Evolutionary conservation across 1,140 invertebrate genomes (phyloP).

Genomic region (Pseudachorutes palmiensis): DNA sequence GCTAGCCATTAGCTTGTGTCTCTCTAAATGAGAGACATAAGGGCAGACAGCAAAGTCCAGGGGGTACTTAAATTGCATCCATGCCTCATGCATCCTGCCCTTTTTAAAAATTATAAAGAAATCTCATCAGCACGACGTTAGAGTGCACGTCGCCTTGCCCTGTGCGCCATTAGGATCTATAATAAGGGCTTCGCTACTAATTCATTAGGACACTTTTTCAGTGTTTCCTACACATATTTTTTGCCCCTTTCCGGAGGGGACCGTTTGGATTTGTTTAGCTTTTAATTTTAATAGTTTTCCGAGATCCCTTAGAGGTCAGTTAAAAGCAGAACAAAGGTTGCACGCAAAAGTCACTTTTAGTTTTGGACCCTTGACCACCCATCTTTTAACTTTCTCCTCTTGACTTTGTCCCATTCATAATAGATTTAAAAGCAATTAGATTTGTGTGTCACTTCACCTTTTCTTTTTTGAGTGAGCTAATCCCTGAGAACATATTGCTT

Average conservation of each 20-base stretch:
- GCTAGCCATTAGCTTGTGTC: no score
- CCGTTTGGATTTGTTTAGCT: constrained; percentile 8
- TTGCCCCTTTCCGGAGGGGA: constrained; percentile 13
- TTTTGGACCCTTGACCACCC: no score
- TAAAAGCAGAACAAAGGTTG: not conserved
- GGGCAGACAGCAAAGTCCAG: not conserved
- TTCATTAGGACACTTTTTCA: no score
- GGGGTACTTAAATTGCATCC: constrained; percentile 22
- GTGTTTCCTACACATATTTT: no score
- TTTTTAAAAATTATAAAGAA: not conserved
- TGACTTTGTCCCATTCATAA: not conserved
- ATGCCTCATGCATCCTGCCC: not conserved
- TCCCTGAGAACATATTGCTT: not conserved
- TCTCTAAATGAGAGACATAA: not conserved
- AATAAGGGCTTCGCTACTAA: no score
- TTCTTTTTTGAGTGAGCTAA: not conserved
- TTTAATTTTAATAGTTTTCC: constrained; percentile 2
- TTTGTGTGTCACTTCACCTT: constrained; percentile 7
- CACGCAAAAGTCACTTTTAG: not conserved
- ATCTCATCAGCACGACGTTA: constrained; percentile 1
- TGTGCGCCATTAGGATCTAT: not conserved
- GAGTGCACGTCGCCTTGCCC: not conserved
- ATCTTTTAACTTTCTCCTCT: not conserved
- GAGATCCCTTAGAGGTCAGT: not conserved
- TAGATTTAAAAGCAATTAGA: not conserved